Base-by-base conservation (phyloP, 2,797 vertebrate species). In the Arctocebus calabarensis region DNA sequence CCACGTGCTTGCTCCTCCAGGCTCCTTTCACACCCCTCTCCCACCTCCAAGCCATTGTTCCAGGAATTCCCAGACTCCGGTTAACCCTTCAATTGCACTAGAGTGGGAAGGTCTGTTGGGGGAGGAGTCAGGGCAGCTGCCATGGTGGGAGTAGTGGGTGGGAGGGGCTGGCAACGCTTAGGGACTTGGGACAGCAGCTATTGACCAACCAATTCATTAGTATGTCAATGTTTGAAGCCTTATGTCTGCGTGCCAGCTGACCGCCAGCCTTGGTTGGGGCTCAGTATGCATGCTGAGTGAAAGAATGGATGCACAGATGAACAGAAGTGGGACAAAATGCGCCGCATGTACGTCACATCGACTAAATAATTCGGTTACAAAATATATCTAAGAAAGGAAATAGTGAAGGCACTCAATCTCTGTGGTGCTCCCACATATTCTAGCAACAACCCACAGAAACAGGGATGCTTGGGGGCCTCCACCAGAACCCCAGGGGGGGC, bases 401-500 rank as follows among this genome's bases (percentile, higher is more conserved):
- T 0, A 1, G 1, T 13, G 40, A 70, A 27, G n/a, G 19, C 61
- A 29, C 61, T 32, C 16, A 7, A 17, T 59, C 37, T 77, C 61
- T 22, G 0, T 7, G 0, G 16, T 0, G 0, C 37, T 71, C 32
- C 43, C 20, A 2, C 13, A 1, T 22, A 32, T n/a, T 64, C 40
- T 25, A 71, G 8, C 45, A 45, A 45, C 45, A 45, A 45, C 45
- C 45, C 45, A 10, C 48, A 23, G 43, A 61, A 61, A 57, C 90
- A 19, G 12, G 52, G 32, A n/a, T 40, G 23, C 23, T 37, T 29
- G 3, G 32, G 66, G 32, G 5, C 19, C 9, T 17, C 37, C 84
- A 27, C 29, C 25, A 20, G 73, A 83, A 75, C 81, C 11, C 32
- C 3, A 2, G 43, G 37, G n/a, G n/a, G n/a, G n/a, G n/a, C n/a